Conservation (phyloP, 92 coral and sea anemone genomes). For the Parazoanthus atlanticus region DNA sequence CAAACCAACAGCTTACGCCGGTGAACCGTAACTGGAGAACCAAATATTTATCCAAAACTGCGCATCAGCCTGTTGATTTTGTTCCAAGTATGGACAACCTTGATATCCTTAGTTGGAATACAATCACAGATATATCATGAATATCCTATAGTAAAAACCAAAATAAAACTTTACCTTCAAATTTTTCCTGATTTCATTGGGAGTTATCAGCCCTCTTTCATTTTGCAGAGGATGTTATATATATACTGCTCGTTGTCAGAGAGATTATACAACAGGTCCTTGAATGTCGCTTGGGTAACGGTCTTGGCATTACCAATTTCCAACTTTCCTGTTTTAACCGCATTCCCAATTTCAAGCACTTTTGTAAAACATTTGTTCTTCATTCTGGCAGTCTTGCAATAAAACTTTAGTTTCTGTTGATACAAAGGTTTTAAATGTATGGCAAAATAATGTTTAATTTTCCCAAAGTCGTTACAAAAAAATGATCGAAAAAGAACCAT, state of each 20-base stretch:
- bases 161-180: neutral
- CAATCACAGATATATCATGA: too few relatives aligned
- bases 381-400: neutral
- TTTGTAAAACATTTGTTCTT: constrained; percentile 1
- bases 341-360: constrained; percentile 5
- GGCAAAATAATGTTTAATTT: too few relatives aligned
- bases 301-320: neutral
- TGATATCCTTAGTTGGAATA: too few relatives aligned
- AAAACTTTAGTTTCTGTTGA: constrained; percentile 1
- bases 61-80: too few relatives aligned
- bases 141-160: neutral
- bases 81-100: too few relatives aligned
- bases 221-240: neutral
- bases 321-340: neutral
- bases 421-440: neutral
- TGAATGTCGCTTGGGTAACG: neutral
- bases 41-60: too few relatives aligned
- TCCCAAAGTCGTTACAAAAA: neutral
- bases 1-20: too few relatives aligned
- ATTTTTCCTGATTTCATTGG: constrained; percentile 23
- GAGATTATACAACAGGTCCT: neutral
- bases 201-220: constrained; percentile 5
- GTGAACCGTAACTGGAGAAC: too few relatives aligned
- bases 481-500: too few relatives aligned
- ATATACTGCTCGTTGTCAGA: constrained; percentile 1